A percentile compares a stretch with the other conserved stretches of the same genome.
Evolutionary conservation across 1,140 invertebrate genomes (phyloP).

Genomic region (Apis cerana): DNA sequence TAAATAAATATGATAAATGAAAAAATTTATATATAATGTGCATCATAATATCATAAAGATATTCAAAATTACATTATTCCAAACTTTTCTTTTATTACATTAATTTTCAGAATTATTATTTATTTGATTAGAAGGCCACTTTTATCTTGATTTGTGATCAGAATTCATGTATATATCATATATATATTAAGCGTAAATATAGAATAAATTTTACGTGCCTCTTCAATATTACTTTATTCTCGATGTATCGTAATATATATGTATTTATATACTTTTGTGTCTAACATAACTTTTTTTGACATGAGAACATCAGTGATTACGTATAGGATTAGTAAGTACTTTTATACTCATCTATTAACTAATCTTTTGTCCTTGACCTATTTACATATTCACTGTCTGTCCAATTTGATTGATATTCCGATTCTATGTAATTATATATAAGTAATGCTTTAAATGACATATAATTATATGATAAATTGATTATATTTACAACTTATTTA

Average conservation of each 20-base stretch:
- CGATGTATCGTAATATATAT: not conserved
- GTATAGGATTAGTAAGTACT: not conserved
- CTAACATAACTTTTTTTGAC: not conserved
- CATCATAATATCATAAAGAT: not conserved
- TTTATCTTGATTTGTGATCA: slow-evolving; percentile 63
- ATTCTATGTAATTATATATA: too few relatives aligned
- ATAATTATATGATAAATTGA: not conserved
- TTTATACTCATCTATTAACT: too few relatives aligned
- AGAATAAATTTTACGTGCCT: not conserved
- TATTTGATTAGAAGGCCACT: slow-evolving; percentile 68
- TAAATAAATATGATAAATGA: not conserved
- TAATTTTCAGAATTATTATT: slow-evolving; percentile 54
- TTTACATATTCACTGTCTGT: not conserved
- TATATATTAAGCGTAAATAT: not conserved
- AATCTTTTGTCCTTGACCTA: slow-evolving; percentile 14
- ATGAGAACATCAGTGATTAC: not conserved
- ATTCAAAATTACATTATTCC: not conserved
- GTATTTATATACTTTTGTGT: not conserved
- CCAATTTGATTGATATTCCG: not conserved
- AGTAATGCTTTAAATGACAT: not conserved
- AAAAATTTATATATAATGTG: not conserved
- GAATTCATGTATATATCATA: slow-evolving; percentile 23
- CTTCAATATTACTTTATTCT: slow-evolving; percentile 5
- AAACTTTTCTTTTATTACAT: slow-evolving; percentile 43
- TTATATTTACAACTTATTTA: not conserved